A percentile compares a stretch with the other conserved stretches of the same genome.
Conservation (phyloP, 2,113 vertebrate species). For the Pontoporia blainvillei region DNA sequence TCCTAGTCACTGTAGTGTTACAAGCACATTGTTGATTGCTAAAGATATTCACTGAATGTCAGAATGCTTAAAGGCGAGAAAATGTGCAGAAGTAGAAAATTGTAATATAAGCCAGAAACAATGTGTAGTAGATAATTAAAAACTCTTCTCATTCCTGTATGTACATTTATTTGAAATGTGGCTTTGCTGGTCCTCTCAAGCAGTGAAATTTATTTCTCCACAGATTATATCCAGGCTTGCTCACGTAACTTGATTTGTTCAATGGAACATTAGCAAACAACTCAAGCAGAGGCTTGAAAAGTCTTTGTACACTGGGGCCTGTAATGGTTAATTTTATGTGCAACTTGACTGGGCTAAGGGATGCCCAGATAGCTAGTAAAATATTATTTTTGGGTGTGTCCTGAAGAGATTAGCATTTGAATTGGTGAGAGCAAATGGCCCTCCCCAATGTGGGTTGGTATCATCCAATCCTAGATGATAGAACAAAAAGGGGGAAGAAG, state of each 20-base stretch:
- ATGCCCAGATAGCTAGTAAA: background rate
- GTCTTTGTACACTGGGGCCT: background rate
- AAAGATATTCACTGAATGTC: background rate
- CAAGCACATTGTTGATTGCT: background rate
- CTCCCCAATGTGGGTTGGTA: background rate
- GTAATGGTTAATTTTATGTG: background rate
- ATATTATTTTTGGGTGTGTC: background rate
- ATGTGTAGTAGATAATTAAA: background rate
- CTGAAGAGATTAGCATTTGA: background rate
- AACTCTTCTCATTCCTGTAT: background rate
- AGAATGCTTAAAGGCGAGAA: background rate
- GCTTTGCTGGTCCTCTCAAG: background rate
- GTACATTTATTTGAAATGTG: background rate
- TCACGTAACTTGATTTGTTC: background rate
- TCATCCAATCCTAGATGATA: too few species aligned
- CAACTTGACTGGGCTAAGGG: background rate
- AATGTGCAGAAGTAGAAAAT: background rate
- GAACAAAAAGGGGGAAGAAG: background rate
- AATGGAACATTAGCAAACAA: background rate
- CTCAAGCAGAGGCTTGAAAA: background rate
- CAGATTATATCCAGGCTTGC: background rate
- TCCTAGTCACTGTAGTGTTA: background rate
- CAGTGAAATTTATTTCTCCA: background rate
- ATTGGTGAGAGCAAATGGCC: background rate
- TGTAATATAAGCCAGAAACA: background rate